phyloP scores from a whole-genome alignment of 2,888 invertebrate genomes.

The Ariolimax columbianus region DNA sequence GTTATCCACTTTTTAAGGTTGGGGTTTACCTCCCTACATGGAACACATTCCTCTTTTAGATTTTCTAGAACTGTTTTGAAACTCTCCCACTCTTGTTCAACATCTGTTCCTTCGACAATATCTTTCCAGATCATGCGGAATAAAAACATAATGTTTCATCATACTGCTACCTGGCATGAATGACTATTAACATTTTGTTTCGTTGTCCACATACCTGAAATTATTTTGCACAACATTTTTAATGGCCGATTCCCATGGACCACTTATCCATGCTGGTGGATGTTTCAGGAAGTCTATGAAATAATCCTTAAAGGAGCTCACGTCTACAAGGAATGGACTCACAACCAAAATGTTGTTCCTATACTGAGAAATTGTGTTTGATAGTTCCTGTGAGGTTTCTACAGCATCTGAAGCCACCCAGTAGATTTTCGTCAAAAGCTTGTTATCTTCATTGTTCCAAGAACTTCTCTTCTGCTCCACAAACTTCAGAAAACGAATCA shows the following conservation, averaged over 20 bases:
- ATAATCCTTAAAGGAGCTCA: conserved; percentile 11
- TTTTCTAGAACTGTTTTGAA: too few relatives aligned
- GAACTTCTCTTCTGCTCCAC: neutral
- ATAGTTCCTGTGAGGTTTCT: neutral
- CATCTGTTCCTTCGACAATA: too few relatives aligned
- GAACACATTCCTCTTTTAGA: too few relatives aligned
- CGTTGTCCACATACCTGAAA: neutral
- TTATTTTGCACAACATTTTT: neutral
- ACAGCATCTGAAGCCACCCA: conserved; percentile 41
- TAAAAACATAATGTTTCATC: too few relatives aligned
- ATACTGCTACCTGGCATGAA: too few relatives aligned
- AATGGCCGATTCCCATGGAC: conserved; percentile 20
- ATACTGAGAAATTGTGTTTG: neutral
- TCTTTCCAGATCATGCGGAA: too few relatives aligned
- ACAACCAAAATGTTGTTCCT: conserved; percentile 21
- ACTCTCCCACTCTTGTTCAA: too few relatives aligned
- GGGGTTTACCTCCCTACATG: too few relatives aligned
- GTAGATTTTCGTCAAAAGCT: neutral
- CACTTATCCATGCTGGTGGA: conserved; percentile 34
- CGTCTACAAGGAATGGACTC: neutral
- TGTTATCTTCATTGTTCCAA: neutral
- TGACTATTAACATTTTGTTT: too few relatives aligned
- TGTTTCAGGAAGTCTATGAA: neutral
- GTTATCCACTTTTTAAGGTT: too few relatives aligned
- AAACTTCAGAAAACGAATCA: conserved; percentile 52